Conservation (phyloP, 92 coral and sea anemone genomes). For the Diadumene lineata region DNA sequence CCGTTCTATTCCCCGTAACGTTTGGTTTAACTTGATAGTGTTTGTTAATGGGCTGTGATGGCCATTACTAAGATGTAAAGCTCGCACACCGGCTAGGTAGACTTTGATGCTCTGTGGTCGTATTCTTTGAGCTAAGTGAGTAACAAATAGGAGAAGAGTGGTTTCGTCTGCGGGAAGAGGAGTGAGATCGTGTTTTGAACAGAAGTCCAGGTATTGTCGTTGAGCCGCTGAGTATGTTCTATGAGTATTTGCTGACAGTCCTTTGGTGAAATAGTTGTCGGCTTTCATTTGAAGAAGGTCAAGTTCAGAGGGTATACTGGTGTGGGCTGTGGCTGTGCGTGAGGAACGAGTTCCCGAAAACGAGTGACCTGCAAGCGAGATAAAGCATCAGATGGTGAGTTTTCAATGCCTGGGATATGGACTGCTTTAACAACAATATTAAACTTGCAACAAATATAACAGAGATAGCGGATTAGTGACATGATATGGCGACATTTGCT, state of each 20-base stretch:
- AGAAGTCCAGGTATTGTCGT: constrained; percentile 15
- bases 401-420: not conserved
- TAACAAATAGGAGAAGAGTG: not conserved
- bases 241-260: constrained; percentile 23
- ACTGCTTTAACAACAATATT: constrained; percentile 7
- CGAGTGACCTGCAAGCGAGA: constrained; percentile 25
- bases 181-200: not conserved
- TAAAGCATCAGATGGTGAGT: constrained; percentile 20
- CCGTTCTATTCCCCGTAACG: constrained; percentile 16
- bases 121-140: not conserved
- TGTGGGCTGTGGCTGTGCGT: not conserved
- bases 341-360: not conserved
- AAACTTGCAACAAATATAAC: not conserved
- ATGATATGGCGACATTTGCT: not conserved
- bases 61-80: constrained; percentile 31
- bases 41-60: constrained; percentile 9
- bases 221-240: constrained; percentile 23
- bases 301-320: not conserved
- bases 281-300: constrained; percentile 1
- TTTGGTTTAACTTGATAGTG: not conserved
- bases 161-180: constrained; percentile 13
- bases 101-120: constrained; percentile 14
- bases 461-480: not conserved
- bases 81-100: constrained; percentile 19
- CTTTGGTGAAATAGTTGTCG: constrained; percentile 4